A percentile compares a stretch with the other conserved stretches of the same genome.
Evolutionary conservation across 2,797 vertebrate species (phyloP).

Genomic region (Tadarida brasiliensis): DNA sequence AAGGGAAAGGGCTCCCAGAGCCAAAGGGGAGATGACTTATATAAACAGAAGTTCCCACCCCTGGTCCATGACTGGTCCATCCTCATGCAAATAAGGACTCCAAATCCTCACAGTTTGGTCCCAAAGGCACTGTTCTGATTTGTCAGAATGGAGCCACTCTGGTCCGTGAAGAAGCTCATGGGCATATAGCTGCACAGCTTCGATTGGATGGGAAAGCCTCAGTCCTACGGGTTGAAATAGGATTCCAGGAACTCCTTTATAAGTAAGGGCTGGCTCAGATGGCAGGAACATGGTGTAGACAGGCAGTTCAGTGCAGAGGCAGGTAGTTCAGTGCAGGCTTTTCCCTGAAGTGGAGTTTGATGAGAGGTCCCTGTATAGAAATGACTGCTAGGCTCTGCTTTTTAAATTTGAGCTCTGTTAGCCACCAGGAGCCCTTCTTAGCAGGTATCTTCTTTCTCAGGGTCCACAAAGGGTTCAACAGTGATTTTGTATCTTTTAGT

Average conservation of each 20-base stretch:
- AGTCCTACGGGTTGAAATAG: not conserved
- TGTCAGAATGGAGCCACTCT: not conserved
- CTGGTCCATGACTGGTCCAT: not conserved
- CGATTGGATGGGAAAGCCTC: not conserved
- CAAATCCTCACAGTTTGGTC: not conserved
- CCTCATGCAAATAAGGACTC: too few species aligned
- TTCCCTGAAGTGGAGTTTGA: not conserved
- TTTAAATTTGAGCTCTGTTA: not conserved
- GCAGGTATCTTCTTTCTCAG: not conserved
- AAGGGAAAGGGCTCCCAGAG: not conserved
- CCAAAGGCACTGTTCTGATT: not conserved
- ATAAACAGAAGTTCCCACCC: not conserved
- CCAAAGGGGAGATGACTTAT: not conserved
- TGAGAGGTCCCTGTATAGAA: not conserved
- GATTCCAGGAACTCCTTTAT: not conserved
- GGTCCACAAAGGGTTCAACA: not conserved
- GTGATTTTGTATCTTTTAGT: not conserved
- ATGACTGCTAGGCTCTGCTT: not conserved
- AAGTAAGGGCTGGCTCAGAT: not conserved
- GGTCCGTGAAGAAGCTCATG: not conserved
- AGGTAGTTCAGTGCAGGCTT: not conserved
- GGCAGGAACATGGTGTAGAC: not conserved
- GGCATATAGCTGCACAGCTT: not conserved
- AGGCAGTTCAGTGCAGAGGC: not conserved
- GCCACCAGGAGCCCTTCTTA: not conserved